Conservation (phyloP, 2,113 vertebrate genomes). For the Catharus bicknelli region DNA sequence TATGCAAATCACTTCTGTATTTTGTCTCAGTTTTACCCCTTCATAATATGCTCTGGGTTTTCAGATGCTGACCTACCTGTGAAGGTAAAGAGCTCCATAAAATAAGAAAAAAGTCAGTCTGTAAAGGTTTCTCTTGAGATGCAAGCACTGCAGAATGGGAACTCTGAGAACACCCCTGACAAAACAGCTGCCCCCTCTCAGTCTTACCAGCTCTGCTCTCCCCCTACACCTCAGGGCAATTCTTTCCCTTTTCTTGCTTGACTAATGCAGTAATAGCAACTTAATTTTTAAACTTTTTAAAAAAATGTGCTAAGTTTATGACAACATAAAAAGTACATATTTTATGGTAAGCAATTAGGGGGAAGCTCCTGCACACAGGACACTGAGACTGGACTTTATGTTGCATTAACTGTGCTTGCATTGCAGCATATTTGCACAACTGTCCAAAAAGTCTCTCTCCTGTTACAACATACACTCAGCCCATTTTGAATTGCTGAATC, state of each 20-base stretch:
- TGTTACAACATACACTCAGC: neutral
- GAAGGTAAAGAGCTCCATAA: conserved; percentile 21
- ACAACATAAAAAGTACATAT: neutral
- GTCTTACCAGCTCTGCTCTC: neutral
- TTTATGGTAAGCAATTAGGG: neutral
- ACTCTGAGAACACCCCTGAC: neutral
- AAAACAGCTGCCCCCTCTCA: neutral
- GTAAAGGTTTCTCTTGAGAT: conserved; percentile 42
- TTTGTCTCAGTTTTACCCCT: neutral
- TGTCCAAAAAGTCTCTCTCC: neutral
- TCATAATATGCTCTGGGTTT: neutral
- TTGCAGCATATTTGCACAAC: neutral
- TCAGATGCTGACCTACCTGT: neutral
- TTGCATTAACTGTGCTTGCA: neutral
- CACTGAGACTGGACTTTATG: neutral
- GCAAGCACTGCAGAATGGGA: neutral
- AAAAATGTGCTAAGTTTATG: neutral
- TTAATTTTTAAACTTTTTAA: neutral
- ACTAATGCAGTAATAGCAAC: neutral
- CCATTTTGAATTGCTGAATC: neutral
- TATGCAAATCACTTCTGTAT: neutral
- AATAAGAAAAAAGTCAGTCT: conserved; percentile 12
- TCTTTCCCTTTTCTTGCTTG: neutral
- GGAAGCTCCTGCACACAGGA: neutral
- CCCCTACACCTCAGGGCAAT: neutral